Evolutionary conservation across 2,888 invertebrate species (phyloP), one percentile per base, ranked within the genome.

Genomic region (Sphaeridia pumilis): DNA sequence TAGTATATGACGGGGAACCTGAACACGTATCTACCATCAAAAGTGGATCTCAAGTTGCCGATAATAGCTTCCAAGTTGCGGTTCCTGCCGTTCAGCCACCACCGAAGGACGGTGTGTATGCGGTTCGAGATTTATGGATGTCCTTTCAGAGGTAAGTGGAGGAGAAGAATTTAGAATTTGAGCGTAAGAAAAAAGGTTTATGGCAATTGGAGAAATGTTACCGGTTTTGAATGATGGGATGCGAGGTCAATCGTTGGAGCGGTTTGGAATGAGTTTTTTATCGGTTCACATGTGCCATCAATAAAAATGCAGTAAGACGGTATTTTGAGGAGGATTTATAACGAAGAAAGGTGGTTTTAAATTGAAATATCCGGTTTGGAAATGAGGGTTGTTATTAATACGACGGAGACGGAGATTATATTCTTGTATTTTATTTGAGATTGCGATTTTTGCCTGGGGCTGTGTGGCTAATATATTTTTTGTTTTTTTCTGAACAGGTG

Each of bases 111-210:
- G 0, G 87, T 90, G 48, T 93, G 92, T 73, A 84, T 93, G 85
- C 74, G 92, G 57, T 85, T 90, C 28, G 92, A 92, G 70, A 70
- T 92, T 26, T 89, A 87, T 70, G 92, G 92, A 22, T 92, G 90
- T 69, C 75, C 76, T 41, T 88, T 87, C 83, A 81, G 78, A 68
- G 82, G 83, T 83, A 65, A 68, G 67, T 49, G 47, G 21, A 26
- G 4, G 21, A 20, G 17, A 25, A 14, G 27, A 31, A 28, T n/a
- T n/a, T n/a, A n/a, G n/a, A n/a, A n/a, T n/a, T n/a, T n/a, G n/a
- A n/a, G n/a, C n/a, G n/a, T n/a, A n/a, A n/a, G n/a, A n/a, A n/a
- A n/a, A n/a, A n/a, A n/a, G n/a, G n/a, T n/a, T n/a, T n/a, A n/a
- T n/a, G n/a, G n/a, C n/a, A n/a, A n/a, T n/a, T n/a, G n/a, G n/a